Percentiles rank a stretch among this genome's conserved stretches.
Conservation (phyloP, 2,113 vertebrate genomes). For the Entelurus aequoreus region DNA sequence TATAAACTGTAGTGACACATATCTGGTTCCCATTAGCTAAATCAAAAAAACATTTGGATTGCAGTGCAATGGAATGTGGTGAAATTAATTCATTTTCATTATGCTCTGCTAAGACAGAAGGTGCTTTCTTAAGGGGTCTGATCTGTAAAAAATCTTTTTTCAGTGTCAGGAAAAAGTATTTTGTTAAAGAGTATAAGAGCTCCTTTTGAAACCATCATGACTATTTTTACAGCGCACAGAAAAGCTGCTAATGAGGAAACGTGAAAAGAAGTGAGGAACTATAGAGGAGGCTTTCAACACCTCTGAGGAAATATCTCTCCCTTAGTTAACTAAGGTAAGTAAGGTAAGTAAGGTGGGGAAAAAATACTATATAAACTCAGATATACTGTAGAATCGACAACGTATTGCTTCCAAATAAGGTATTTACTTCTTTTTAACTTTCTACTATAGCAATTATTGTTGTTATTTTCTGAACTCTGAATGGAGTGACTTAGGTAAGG, state of each 20-base stretch:
- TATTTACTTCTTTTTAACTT: background rate
- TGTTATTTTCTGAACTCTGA: background rate
- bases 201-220: conserved; percentile 5
- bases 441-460: background rate
- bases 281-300: background rate
- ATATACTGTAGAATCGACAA: background rate
- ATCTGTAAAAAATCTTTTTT: no score
- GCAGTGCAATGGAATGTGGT: background rate
- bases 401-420: background rate
- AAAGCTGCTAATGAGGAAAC: conserved; percentile 19
- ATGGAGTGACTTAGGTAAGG: conserved; percentile 11
- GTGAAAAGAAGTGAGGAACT: conserved; percentile 17
- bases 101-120: no score
- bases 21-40: background rate
- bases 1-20: no score
- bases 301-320: background rate
- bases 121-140: no score
- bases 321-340: background rate
- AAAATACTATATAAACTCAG: background rate
- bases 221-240: background rate
- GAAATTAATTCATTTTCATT: background rate
- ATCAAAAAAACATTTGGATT: background rate
- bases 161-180: no score
- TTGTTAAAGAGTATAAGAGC: background rate
- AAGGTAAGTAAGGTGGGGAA: no score